Evolutionary conservation across 2,888 invertebrate genomes (phyloP).

Genomic region (Andrena minutula): DNA sequence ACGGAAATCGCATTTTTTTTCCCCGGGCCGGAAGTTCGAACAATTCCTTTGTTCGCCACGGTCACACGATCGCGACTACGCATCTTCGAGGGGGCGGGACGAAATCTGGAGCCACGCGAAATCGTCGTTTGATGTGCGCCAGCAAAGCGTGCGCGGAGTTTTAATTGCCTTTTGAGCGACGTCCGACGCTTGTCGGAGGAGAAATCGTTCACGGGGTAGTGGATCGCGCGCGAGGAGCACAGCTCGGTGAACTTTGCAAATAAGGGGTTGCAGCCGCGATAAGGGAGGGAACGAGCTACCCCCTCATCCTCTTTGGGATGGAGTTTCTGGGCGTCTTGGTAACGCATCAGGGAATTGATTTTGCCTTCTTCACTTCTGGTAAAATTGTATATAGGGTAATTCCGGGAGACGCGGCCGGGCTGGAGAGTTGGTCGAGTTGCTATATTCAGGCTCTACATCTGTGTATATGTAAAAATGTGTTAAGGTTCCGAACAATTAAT

Average conservation of each 20-base stretch:
- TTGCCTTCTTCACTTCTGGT: neutral
- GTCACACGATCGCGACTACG: neutral
- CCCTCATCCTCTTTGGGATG: neutral
- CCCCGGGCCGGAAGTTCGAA: neutral
- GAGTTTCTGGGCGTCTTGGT: constrained; percentile 1
- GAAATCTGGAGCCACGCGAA: constrained; percentile 52
- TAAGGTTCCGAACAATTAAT: too few relatives aligned
- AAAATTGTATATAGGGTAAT: too few relatives aligned
- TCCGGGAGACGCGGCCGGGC: too few relatives aligned
- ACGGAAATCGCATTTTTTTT: neutral
- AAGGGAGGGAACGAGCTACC: constrained; percentile 18
- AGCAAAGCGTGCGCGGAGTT: constrained; percentile 64
- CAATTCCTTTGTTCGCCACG: neutral
- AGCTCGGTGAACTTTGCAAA: constrained; percentile 66
- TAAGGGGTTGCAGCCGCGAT: constrained; percentile 52
- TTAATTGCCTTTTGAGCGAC: constrained; percentile 68
- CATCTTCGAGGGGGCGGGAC: constrained; percentile 45
- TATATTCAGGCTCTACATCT: too few relatives aligned
- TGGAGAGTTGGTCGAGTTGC: too few relatives aligned
- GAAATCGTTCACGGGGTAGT: constrained; percentile 58
- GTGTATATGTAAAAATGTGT: too few relatives aligned
- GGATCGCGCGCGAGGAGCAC: constrained; percentile 50
- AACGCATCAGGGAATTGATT: constrained; percentile 22
- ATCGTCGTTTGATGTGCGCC: constrained; percentile 70
- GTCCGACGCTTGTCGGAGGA: constrained; percentile 66